Evolutionary conservation across 2,888 invertebrate species (phyloP).

Genomic region (Danaus chrysippus): DNA sequence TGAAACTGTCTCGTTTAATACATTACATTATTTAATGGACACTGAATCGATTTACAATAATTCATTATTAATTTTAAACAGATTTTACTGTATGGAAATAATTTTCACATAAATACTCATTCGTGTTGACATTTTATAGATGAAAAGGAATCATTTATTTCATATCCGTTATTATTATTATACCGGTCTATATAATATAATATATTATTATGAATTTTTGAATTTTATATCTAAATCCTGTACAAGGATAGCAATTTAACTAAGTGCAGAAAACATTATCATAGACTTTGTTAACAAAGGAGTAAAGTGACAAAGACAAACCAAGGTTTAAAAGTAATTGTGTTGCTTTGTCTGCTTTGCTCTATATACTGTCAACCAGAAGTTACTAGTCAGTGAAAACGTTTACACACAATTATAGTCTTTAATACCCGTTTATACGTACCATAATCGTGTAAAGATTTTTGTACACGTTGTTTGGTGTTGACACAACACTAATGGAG

Average conservation of each 20-base stretch:
- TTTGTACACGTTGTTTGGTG: background rate
- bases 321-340: constrained; percentile 20
- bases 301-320: constrained; percentile 12
- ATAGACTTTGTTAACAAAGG: constrained; percentile 14
- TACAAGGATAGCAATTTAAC: background rate
- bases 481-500: constrained; percentile 1
- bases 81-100: too few relatives aligned
- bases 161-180: too few relatives aligned
- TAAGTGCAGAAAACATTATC: constrained; percentile 7
- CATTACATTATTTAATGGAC: too few relatives aligned
- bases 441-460: background rate
- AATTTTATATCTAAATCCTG: too few relatives aligned
- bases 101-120: too few relatives aligned
- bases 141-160: too few relatives aligned
- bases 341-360: constrained; percentile 22
- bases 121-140: too few relatives aligned
- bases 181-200: too few relatives aligned
- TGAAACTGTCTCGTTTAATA: constrained; percentile 12
- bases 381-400: background rate
- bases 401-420: background rate
- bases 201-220: too few relatives aligned
- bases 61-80: too few relatives aligned
- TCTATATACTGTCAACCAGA: background rate
- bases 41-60: too few relatives aligned
- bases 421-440: background rate